Percentiles rank a stretch among this genome's conserved stretches.
Conservation (phyloP, 1,140 invertebrate species). For the Neodiprion pinetum region DNA sequence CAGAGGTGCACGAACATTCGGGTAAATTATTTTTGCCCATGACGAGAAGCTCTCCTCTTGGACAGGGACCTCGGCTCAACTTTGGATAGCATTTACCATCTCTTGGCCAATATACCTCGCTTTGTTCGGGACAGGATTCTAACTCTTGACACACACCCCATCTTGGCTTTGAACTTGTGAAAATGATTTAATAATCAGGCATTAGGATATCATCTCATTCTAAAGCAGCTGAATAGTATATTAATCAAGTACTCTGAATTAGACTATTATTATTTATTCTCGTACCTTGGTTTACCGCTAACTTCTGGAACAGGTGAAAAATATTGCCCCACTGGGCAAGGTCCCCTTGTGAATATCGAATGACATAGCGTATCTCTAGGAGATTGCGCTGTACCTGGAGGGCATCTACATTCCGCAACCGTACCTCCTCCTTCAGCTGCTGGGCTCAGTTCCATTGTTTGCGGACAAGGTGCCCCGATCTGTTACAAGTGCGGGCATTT, state of each 20-base stretch:
- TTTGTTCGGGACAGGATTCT: constrained; percentile 65
- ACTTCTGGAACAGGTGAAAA: constrained; percentile 69
- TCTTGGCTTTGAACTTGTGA: constrained; percentile 55
- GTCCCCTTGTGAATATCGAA: constrained; percentile 73
- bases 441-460: constrained; percentile 81
- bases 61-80: constrained; percentile 75
- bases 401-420: constrained; percentile 79
- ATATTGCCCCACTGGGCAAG: constrained; percentile 74
- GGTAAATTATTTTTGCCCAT: constrained; percentile 66
- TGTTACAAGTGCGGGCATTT: constrained; percentile 43
- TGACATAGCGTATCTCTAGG: constrained; percentile 68
- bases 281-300: constrained; percentile 42
- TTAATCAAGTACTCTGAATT: too few relatives aligned
- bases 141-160: constrained; percentile 75
- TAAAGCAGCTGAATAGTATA: constrained; percentile 12
- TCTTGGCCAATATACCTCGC: constrained; percentile 74
- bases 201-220: constrained; percentile 17
- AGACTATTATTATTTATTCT: background rate
- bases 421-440: constrained; percentile 64
- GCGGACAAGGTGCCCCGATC: constrained; percentile 80
- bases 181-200: constrained; percentile 18
- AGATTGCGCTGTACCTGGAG: constrained; percentile 74
- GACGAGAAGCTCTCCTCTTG: constrained; percentile 72
- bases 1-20: constrained; percentile 64
- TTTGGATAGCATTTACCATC: constrained; percentile 75